These are phyloP conservation scores for Callyntrura guangdongensis DNA, from an alignment of 2,888 invertebrate genomes.

Conservation along the genomic window DNA sequence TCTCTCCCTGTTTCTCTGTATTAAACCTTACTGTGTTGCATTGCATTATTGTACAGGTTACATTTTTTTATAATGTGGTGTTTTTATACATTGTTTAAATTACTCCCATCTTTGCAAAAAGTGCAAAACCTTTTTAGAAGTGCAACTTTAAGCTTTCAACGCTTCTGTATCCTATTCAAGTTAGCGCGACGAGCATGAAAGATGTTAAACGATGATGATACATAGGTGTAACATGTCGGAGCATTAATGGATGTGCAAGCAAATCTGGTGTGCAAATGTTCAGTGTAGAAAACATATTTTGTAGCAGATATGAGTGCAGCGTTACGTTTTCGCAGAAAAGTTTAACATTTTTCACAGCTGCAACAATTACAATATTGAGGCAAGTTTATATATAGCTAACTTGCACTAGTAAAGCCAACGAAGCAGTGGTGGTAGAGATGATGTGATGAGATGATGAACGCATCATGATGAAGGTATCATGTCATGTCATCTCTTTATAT, in stretches of 20 bases:
- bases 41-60: not conserved
- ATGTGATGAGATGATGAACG: conserved; percentile 6
- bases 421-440: not conserved
- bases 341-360: not conserved
- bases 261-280: not conserved
- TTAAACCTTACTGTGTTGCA: not conserved
- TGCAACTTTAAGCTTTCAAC: not conserved
- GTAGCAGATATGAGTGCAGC: not conserved
- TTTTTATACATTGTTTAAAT: not conserved
- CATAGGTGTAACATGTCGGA: not conserved
- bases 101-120: not conserved
- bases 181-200: too few relatives aligned
- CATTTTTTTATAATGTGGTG: not conserved
- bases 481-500: conserved; percentile 12
- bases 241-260: too few relatives aligned
- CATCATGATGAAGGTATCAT: conserved; percentile 42
- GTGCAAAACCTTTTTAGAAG: not conserved
- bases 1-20: not conserved
- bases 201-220: too few relatives aligned
- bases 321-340: not conserved
- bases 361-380: not conserved
- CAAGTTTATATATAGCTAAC: not conserved
- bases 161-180: not conserved
- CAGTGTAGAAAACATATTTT: not conserved
- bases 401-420: not conserved